These are phyloP conservation scores for Coelopa pilipes DNA, from an alignment of 2,888 invertebrate species.

Conservation along the genomic window DNA sequence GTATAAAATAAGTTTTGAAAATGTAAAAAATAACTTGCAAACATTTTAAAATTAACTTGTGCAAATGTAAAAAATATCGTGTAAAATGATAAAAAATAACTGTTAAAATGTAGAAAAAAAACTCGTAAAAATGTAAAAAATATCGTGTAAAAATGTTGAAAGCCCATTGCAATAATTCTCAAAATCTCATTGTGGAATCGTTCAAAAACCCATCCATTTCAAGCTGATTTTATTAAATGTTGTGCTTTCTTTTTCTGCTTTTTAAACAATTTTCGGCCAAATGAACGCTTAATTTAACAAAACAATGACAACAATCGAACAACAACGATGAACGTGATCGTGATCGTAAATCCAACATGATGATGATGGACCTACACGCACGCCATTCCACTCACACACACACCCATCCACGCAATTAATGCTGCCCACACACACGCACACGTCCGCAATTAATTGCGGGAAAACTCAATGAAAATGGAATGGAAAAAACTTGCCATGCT, in stretches of 20 bases:
- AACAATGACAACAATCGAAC: conserved; percentile 4
- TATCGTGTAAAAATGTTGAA: too few species aligned
- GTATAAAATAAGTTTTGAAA: too few species aligned
- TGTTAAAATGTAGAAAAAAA: too few species aligned
- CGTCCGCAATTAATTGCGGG: not conserved
- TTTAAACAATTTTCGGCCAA: not conserved
- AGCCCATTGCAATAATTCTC: too few species aligned
- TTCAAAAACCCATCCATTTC: not conserved
- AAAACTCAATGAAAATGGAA: conserved; percentile 12
- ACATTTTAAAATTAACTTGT: too few species aligned
- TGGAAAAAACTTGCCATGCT: conserved; percentile 24
- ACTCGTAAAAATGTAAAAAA: too few species aligned
- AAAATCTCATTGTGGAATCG: too few species aligned
- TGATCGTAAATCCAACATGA: too few species aligned
- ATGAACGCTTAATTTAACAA: conserved; percentile 27
- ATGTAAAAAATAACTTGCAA: too few species aligned
- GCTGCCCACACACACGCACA: conserved; percentile 9
- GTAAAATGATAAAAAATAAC: too few species aligned
- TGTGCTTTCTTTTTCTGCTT: conserved; percentile 7
- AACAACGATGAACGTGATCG: not conserved
- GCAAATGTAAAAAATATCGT: too few species aligned
- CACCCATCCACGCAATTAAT: conserved; percentile 9
- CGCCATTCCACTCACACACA: conserved; percentile 21
- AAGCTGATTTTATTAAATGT: not conserved
- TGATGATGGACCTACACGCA: conserved; percentile 9